Conservation (phyloP, 2,113 vertebrate genomes). For the Sciurus niger region DNA sequence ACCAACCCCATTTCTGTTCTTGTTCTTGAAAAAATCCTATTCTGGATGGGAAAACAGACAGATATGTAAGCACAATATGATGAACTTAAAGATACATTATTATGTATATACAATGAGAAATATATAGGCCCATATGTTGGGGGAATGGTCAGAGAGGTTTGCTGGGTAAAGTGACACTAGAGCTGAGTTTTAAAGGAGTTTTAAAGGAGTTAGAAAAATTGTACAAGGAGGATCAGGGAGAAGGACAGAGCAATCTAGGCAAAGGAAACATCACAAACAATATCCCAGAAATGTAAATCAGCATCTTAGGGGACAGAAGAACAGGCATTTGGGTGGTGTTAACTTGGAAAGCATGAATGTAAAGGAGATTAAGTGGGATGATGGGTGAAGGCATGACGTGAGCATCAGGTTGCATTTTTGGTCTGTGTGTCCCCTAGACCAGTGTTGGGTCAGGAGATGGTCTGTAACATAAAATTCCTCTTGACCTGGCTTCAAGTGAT, state of each 20-base stretch:
- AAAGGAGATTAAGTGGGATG: conserved; percentile 3
- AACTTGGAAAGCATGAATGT: background rate
- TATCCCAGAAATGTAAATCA: background rate
- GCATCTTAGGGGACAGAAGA: background rate
- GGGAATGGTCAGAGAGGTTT: background rate
- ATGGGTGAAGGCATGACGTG: background rate
- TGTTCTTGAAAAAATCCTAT: conserved; percentile 19
- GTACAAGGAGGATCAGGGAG: background rate
- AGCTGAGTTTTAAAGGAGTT: too few species aligned
- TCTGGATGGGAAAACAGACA: background rate
- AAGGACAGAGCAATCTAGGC: background rate
- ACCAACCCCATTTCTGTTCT: background rate
- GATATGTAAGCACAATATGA: background rate
- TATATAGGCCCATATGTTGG: background rate
- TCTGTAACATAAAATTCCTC: background rate
- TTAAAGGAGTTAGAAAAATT: conserved; percentile 16
- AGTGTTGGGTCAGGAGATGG: conserved; percentile 43
- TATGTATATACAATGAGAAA: background rate
- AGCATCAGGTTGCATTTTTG: background rate
- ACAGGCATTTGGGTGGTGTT: background rate
- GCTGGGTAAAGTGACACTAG: background rate
- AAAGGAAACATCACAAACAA: background rate
- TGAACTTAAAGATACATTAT: background rate
- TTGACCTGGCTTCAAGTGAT: conserved; percentile 42
- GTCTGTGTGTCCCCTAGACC: background rate